phyloP scores from a whole-genome alignment of 1,140 invertebrate genomes.

The Tenebrio molitor region DNA sequence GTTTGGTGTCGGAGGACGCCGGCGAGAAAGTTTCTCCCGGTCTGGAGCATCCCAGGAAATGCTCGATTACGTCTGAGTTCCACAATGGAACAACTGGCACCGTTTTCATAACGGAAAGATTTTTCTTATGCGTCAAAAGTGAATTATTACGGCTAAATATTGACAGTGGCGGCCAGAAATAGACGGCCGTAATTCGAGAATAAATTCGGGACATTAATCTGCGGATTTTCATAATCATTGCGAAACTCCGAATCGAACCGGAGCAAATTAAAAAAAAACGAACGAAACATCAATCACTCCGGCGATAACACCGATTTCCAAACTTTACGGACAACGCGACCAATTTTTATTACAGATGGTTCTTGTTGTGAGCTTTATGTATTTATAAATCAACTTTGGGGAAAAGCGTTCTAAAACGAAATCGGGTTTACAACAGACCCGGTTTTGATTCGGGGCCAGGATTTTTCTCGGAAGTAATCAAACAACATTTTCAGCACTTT shows the following conservation, averaged over 20 bases:
- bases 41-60: no score
- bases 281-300: no score
- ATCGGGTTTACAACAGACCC: slow-evolving; percentile 13
- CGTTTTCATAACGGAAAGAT: slow-evolving; percentile 19
- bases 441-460: slow-evolving; percentile 3
- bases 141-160: slow-evolving; percentile 19
- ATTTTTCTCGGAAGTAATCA: slow-evolving; percentile 17
- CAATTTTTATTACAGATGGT: no score
- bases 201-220: slow-evolving; percentile 6
- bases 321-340: no score
- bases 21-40: no score
- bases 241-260: no score
- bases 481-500: slow-evolving; percentile 12
- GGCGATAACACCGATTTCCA: no score
- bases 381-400: slow-evolving; percentile 19
- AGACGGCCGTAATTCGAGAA: not conserved
- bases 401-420: slow-evolving; percentile 14
- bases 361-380: not conserved
- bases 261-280: no score
- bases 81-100: not conserved
- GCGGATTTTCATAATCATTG: no score
- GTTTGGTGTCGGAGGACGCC: no score
- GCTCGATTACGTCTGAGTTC: no score
- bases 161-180: slow-evolving; percentile 12
- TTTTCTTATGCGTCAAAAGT: slow-evolving; percentile 4